phyloP scores from a whole-genome alignment of 2,797 vertebrate species.

The Morelia viridis region DNA sequence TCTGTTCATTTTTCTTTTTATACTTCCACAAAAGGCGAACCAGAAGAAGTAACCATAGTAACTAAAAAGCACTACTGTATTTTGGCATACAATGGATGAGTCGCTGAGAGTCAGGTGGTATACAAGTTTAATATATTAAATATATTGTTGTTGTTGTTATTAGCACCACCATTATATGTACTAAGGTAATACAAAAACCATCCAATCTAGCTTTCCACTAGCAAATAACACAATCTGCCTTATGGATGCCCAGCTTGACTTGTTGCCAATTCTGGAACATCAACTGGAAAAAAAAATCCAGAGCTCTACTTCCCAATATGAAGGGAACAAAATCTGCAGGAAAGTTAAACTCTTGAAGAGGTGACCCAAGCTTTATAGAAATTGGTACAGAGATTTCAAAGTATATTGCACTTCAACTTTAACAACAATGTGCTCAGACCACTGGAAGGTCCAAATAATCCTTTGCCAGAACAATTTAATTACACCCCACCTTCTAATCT shows the following conservation, averaged over 20 bases:
- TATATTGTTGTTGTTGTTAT: not conserved
- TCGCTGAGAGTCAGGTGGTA: not conserved
- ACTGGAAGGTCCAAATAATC: not conserved
- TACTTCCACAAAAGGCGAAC: not conserved
- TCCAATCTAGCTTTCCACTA: not conserved
- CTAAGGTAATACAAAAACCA: not conserved
- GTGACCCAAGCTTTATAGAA: not conserved
- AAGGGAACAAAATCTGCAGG: not conserved
- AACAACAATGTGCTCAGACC: not conserved
- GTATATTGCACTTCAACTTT: not conserved
- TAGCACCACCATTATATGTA: not conserved
- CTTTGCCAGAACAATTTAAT: not conserved
- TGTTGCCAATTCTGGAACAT: not conserved
- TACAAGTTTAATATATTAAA: not conserved
- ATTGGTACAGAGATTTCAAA: not conserved
- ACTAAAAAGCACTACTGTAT: not conserved
- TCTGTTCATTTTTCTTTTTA: constrained; percentile 12
- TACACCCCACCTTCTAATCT: not conserved
- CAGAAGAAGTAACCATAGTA: constrained; percentile 4
- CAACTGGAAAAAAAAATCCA: not conserved
- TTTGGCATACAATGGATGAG: not conserved
- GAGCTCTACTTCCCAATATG: not conserved
- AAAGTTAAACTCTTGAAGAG: not conserved
- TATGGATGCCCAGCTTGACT: not conserved
- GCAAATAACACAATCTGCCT: not conserved